Percentiles rank a stretch among this genome's conserved stretches.
phyloP scores from a whole-genome alignment of 2,888 invertebrate species.

The Meliscaeva auricollis region DNA sequence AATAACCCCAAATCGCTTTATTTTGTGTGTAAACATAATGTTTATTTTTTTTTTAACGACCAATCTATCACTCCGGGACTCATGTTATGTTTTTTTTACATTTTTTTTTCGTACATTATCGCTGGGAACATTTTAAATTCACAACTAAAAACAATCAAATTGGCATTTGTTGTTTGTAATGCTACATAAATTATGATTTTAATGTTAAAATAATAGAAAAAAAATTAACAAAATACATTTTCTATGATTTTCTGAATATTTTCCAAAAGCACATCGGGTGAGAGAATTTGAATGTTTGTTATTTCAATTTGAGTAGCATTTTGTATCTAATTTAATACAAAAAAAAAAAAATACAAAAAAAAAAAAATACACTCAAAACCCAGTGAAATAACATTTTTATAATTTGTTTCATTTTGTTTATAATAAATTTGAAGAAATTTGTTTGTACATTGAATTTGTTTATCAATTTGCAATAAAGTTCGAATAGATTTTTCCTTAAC shows the following conservation, averaged over 20 bases:
- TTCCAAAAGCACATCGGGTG: neutral
- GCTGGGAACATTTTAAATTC: slow-evolving; percentile 11
- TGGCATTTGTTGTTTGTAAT: slow-evolving; percentile 33
- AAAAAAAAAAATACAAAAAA: neutral
- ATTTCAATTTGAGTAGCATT: no score
- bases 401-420: slow-evolving; percentile 54
- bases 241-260: neutral
- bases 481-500: slow-evolving; percentile 37
- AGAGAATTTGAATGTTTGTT: neutral
- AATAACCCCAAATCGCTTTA: slow-evolving; percentile 32
- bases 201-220: neutral
- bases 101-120: slow-evolving; percentile 8
- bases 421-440: slow-evolving; percentile 68
- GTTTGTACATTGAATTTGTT: slow-evolving; percentile 61
- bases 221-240: neutral
- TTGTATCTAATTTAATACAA: no score
- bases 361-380: neutral
- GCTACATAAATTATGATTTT: neutral
- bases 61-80: slow-evolving; percentile 45
- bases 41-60: slow-evolving; percentile 36
- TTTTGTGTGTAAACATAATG: slow-evolving; percentile 7
- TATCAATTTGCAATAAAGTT: slow-evolving; percentile 68
- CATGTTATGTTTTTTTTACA: slow-evolving; percentile 4
- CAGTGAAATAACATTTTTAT: slow-evolving; percentile 8
- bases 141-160: slow-evolving; percentile 4